Percentiles rank a stretch among this genome's conserved stretches.
Conservation (phyloP, 2,797 vertebrate genomes). For the Intellagama lesueurii region DNA sequence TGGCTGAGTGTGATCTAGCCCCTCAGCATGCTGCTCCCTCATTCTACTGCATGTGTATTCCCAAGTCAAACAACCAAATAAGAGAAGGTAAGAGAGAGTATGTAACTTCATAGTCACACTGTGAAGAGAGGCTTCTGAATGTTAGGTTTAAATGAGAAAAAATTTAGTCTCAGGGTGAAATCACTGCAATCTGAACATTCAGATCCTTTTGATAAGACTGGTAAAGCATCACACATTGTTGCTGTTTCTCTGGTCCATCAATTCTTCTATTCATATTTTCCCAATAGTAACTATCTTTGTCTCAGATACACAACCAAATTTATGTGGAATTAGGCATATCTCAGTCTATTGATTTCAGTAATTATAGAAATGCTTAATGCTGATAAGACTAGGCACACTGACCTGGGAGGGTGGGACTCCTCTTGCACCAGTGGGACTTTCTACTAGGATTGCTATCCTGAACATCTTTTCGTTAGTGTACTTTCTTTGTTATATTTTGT, state of each 20-base stretch:
- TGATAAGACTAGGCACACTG: too few relatives aligned
- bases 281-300: not conserved
- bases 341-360: not conserved
- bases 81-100: not conserved
- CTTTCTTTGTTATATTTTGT: too few relatives aligned
- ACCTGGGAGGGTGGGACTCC: too few relatives aligned
- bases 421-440: not conserved
- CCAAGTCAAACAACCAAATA: not conserved
- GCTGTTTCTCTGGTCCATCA: conserved; percentile 51
- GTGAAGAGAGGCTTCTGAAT: not conserved
- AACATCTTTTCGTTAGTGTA: not conserved
- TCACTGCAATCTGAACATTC: not conserved
- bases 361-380: not conserved
- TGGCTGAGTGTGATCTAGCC: not conserved
- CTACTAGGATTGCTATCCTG: not conserved
- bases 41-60: not conserved
- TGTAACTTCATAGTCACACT: not conserved
- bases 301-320: too few relatives aligned
- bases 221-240: conserved; percentile 37
- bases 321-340: not conserved
- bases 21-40: too few relatives aligned
- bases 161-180: not conserved
- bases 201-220: not conserved
- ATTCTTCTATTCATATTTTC: not conserved
- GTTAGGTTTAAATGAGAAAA: not conserved